Evolutionary conservation across 2,888 invertebrate genomes (phyloP).

Genomic region (Oscheius sp.): DNA sequence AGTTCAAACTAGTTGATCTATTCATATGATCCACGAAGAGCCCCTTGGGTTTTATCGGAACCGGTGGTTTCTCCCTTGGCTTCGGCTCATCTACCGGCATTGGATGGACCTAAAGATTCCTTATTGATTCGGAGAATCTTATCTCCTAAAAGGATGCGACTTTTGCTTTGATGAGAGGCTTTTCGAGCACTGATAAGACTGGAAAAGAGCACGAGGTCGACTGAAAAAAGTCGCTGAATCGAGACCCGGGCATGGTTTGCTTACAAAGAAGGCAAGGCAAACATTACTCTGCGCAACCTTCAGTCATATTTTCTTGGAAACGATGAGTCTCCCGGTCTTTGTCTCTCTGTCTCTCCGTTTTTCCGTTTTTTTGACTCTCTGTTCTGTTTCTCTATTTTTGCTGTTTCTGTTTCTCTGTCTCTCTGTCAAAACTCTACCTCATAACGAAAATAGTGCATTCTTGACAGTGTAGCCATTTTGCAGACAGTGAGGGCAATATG

Average conservation of each 20-base stretch:
- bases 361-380: background rate
- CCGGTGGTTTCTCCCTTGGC: constrained; percentile 45
- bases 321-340: background rate
- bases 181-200: background rate
- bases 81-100: constrained; percentile 59
- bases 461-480: no score
- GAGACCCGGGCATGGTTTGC: no score
- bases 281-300: background rate
- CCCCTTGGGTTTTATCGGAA: constrained; percentile 60
- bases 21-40: constrained; percentile 57
- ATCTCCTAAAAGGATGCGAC: background rate
- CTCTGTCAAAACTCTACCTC: no score
- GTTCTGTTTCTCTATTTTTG: background rate
- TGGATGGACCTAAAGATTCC: constrained; percentile 54
- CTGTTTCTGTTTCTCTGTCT: no score
- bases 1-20: constrained; percentile 55
- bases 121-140: no score
- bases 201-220: background rate
- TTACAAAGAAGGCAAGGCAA: background rate
- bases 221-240: background rate
- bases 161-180: no score
- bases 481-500: no score
- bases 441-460: no score
- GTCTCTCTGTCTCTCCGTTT: background rate
- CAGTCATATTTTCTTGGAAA: no score